Evolutionary conservation across 2,797 vertebrate species (phyloP).

Genomic region (Phoxinus dragarum): DNA sequence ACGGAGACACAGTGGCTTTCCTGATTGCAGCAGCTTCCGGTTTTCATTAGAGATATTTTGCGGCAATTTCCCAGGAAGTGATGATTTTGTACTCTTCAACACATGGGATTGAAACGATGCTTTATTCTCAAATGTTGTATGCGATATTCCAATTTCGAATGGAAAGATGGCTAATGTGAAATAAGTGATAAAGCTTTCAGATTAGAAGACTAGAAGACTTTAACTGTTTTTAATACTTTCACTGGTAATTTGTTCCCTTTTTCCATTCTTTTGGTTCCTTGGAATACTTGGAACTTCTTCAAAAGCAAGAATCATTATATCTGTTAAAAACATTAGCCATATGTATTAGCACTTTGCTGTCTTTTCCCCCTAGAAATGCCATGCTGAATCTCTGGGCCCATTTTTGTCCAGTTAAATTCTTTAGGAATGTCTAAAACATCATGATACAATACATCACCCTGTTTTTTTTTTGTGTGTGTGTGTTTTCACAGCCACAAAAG

Average conservation of each 20-base stretch:
- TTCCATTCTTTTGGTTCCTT: neutral
- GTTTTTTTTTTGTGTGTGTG: neutral
- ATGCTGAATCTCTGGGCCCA: neutral
- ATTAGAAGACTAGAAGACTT: neutral
- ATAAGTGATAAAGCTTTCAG: neutral
- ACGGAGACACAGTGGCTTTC: neutral
- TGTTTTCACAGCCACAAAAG: constrained; percentile 89
- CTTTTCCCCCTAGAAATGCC: neutral
- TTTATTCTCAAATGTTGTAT: neutral
- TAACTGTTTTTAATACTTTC: no score
- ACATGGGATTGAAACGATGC: neutral
- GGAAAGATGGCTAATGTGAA: neutral
- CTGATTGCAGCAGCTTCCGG: neutral
- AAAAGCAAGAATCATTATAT: neutral
- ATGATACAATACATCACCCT: neutral
- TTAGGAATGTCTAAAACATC: neutral
- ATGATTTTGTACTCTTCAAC: neutral
- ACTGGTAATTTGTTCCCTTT: neutral
- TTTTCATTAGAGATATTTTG: neutral
- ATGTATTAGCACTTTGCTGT: constrained; percentile 22
- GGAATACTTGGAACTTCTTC: neutral
- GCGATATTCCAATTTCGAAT: neutral
- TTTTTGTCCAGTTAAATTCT: constrained; percentile 4
- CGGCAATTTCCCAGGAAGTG: neutral
- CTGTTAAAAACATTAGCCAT: constrained; percentile 5